Percentiles rank a stretch among this genome's conserved stretches.
These are phyloP conservation scores for Pangasius krempfi DNA, from an alignment of 2,797 vertebrate species.

Conservation along the genomic window DNA sequence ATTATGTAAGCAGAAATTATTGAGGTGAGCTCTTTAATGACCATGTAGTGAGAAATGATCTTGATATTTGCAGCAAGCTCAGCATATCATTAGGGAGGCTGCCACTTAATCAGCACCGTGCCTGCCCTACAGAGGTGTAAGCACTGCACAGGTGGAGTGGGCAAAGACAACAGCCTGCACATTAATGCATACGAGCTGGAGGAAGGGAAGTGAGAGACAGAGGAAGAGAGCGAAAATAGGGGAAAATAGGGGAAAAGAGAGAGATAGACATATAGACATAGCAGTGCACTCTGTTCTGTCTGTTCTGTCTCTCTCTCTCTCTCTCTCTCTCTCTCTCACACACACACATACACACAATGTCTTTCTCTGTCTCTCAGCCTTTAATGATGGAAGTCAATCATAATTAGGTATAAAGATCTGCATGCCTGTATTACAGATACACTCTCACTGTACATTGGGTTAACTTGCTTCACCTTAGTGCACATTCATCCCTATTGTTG, in stretches of 20 bases:
- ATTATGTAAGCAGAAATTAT: constrained; percentile 63
- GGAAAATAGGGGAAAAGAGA: not conserved
- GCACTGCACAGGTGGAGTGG: constrained; percentile 67
- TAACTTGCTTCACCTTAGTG: not conserved
- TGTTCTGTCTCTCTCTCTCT: not conserved
- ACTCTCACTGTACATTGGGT: not conserved
- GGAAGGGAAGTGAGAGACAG: constrained; percentile 16
- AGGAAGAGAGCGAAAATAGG: not conserved
- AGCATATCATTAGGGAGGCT: constrained; percentile 67
- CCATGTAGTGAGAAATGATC: constrained; percentile 73
- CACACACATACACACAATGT: not conserved
- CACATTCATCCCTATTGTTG: not conserved
- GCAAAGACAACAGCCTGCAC: constrained; percentile 60
- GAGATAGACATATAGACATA: not conserved
- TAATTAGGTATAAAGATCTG: not conserved
- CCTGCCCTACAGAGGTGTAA: constrained; percentile 64
- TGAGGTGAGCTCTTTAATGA: constrained; percentile 69
- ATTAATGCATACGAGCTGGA: constrained; percentile 56
- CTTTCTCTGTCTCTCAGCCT: not conserved
- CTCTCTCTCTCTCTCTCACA: not conserved
- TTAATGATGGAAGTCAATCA: constrained; percentile 3
- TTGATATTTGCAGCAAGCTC: constrained; percentile 76
- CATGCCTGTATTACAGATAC: not conserved
- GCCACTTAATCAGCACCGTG: constrained; percentile 73
- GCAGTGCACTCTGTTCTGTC: not conserved